Evolutionary conservation across 2,888 invertebrate species (phyloP), one percentile per base, ranked within the genome.

Genomic region (Drosophila subquinaria): DNA sequence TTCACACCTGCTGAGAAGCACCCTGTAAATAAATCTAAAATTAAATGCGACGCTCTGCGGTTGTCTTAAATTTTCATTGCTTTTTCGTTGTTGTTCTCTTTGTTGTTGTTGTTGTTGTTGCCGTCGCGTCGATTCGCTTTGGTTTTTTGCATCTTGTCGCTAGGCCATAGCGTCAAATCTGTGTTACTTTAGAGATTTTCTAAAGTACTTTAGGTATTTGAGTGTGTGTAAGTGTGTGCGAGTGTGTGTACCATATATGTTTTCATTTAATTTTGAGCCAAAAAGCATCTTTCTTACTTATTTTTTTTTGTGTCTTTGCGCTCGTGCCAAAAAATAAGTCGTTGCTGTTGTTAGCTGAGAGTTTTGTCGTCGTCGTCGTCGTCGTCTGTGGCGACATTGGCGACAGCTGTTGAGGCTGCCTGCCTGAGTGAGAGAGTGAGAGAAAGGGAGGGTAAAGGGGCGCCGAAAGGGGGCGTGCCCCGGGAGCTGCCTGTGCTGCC

Each of bases 11-110:
- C 60, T 40, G 50, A 8, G 55, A n/a, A 13, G 40, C 83, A 83
- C 83, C 83, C 83, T 84, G 87, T 83, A 79, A 56, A 79, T 84
- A 75, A 87, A 84, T 84, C 84, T 84, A 84, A 87, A 87, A 84
- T 84, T 84, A 84, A 87, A 84, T 84, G 82, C 76, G 80, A 23
- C 51, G 48, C 68, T 74, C 66, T 57, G 69, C 78, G 75, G 73
- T 63, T 64, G 63, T 87, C 73, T 87, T 73, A 73, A 69, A 69
- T 81, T 77, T 79, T 81, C 84, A 81, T 81, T 75, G 70, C 70
- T 65, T 40, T 42, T 60, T 9, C 5, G 60, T 9, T 27, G 33
- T 17, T 17, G 17, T 17, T 17, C 1, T 17, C 1, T 1, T 17
- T 17, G 1, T 17, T 17, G 1, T 52, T 48, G 53, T 40, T 45